Conservation (phyloP, 2,888 invertebrate species). For the Drosophila anomelani region DNA sequence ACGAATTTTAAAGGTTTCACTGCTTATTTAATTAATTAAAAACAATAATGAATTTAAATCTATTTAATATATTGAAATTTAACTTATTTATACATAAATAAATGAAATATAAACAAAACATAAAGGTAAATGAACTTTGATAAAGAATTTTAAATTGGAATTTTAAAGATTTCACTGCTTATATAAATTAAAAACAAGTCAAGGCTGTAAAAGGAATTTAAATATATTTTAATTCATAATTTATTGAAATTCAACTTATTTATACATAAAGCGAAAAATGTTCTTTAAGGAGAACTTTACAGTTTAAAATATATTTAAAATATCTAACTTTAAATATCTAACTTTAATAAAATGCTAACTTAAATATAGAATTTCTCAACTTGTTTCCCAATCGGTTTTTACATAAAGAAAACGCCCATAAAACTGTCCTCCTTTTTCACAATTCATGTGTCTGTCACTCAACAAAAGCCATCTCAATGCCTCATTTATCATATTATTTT, state of each 20-base stretch:
- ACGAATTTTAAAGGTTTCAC: background rate
- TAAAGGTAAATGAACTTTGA: slow-evolving; percentile 4
- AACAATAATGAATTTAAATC: background rate
- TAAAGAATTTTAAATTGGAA: slow-evolving; percentile 4
- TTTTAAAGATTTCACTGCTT: background rate
- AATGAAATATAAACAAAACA: background rate
- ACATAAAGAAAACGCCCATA: slow-evolving; percentile 8
- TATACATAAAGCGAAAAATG: background rate
- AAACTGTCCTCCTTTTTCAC: slow-evolving; percentile 7
- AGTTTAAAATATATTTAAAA: background rate
- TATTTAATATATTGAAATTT: background rate
- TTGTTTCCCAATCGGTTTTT: slow-evolving; percentile 8
- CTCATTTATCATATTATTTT: slow-evolving; percentile 4
- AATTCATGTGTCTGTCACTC: slow-evolving; percentile 2
- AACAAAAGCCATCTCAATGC: slow-evolving; percentile 1
- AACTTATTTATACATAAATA: background rate
- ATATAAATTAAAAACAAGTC: background rate
- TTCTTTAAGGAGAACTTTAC: rapidly evolving
- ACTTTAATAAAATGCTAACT: too few species aligned
- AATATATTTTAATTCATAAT: background rate
- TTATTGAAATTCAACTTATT: background rate
- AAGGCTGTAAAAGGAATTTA: background rate
- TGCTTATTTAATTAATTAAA: too few species aligned
- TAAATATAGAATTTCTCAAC: background rate
- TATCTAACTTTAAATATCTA: too few species aligned